These are phyloP conservation scores for Phoeniculus purpureus DNA, from an alignment of 2,797 vertebrate genomes.

Conservation along the genomic window DNA sequence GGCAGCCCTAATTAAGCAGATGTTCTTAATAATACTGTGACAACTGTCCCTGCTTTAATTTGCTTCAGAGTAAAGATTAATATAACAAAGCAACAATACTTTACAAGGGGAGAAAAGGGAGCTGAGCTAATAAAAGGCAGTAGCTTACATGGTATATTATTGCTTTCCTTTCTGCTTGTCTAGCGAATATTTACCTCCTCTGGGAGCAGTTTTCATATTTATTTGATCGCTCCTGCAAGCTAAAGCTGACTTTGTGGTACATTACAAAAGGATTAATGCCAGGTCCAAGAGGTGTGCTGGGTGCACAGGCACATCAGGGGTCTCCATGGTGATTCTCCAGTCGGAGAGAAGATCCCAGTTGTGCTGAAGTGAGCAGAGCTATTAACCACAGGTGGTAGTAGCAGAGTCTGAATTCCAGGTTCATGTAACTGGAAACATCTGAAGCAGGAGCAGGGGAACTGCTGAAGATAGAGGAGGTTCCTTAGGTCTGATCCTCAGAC, in stretches of 20 bases:
- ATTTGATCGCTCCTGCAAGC: slow-evolving; percentile 53
- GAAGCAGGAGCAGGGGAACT: neutral
- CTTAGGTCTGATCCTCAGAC: fast-evolving
- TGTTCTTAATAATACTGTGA: slow-evolving; percentile 55
- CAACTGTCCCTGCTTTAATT: slow-evolving; percentile 66
- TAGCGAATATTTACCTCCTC: slow-evolving; percentile 56
- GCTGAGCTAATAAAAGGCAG: slow-evolving; percentile 52
- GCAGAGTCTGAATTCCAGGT: neutral
- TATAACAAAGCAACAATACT: slow-evolving; percentile 31
- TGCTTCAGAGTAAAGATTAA: slow-evolving; percentile 64
- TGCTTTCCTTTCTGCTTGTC: slow-evolving; percentile 65
- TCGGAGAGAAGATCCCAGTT: neutral
- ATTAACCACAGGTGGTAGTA: neutral
- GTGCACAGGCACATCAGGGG: neutral
- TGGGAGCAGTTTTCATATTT: slow-evolving; percentile 51
- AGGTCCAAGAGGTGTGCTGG: neutral
- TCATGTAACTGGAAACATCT: neutral
- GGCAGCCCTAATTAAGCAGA: slow-evolving; percentile 60
- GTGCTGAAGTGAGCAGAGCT: neutral
- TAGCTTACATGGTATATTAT: slow-evolving; percentile 57
- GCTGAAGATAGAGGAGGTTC: neutral
- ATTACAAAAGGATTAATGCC: neutral
- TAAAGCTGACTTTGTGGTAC: slow-evolving; percentile 20
- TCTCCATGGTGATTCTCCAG: slow-evolving; percentile 9
- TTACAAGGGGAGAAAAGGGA: slow-evolving; percentile 50